These are phyloP conservation scores for Reticulitermes lucifugus DNA, from an alignment of 2,888 invertebrate genomes.

Conservation along the genomic window DNA sequence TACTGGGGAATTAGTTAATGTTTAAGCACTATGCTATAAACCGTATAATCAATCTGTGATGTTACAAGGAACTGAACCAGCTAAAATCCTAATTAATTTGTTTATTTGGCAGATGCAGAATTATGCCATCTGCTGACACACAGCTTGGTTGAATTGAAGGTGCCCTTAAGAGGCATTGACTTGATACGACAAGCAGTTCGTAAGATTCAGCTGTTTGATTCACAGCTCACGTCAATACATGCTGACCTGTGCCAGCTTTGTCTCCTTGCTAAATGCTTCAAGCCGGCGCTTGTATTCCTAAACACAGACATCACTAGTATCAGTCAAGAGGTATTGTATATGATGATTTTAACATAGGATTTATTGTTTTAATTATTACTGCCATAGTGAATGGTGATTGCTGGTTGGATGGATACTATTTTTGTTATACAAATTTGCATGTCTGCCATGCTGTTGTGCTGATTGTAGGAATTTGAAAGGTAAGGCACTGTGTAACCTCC, in stretches of 20 bases:
- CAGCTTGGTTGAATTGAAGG: slow-evolving; percentile 80
- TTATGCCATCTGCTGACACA: slow-evolving; percentile 87
- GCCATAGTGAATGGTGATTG: too few relatives aligned
- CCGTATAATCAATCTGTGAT: too few relatives aligned
- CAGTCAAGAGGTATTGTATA: slow-evolving; percentile 76
- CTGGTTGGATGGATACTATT: too few relatives aligned
- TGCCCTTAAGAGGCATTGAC: slow-evolving; percentile 86
- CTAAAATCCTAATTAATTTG: neutral
- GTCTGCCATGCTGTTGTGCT: too few relatives aligned
- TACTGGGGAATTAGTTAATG: too few relatives aligned
- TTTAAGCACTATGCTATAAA: too few relatives aligned
- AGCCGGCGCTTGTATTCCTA: slow-evolving; percentile 88
- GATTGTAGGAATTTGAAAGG: too few relatives aligned
- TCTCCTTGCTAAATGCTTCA: slow-evolving; percentile 90
- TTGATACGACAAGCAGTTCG: slow-evolving; percentile 85
- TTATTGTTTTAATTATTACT: neutral
- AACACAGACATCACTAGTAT: slow-evolving; percentile 94
- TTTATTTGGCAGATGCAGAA: slow-evolving; percentile 80
- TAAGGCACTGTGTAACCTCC: too few relatives aligned
- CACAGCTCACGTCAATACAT: slow-evolving; percentile 94
- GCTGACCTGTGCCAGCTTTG: slow-evolving; percentile 94
- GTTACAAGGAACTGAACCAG: too few relatives aligned
- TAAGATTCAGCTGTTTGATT: slow-evolving; percentile 87
- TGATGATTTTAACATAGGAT: neutral
- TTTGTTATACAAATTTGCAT: too few relatives aligned